These are phyloP conservation scores for Melieria omissa DNA, from an alignment of 2,888 invertebrate genomes.

Conservation along the genomic window DNA sequence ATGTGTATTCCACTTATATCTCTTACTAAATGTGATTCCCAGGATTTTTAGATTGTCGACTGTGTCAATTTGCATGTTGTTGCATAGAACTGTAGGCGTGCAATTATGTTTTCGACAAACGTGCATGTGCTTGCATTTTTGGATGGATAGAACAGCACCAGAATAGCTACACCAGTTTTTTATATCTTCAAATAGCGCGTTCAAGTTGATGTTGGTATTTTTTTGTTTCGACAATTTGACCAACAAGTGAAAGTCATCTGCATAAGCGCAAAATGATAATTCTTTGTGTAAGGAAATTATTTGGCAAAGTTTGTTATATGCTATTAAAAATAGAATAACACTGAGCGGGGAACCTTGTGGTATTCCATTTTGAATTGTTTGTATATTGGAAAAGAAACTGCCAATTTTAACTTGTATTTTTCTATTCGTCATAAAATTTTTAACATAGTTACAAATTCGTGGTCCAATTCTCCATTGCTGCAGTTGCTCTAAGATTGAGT, in stretches of 20 bases:
- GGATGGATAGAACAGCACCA: not conserved
- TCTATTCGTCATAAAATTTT: too few relatives aligned
- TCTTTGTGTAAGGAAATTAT: too few relatives aligned
- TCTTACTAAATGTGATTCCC: not conserved
- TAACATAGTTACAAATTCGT: too few relatives aligned
- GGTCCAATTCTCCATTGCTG: too few relatives aligned
- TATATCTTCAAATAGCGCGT: not conserved
- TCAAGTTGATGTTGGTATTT: too few relatives aligned
- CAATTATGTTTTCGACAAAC: not conserved
- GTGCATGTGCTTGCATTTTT: not conserved
- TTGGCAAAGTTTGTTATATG: too few relatives aligned
- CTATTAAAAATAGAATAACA: too few relatives aligned
- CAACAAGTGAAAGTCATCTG: slow-evolving; percentile 8
- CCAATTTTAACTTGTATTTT: too few relatives aligned
- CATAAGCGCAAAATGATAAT: slow-evolving; percentile 5
- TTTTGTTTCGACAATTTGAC: not conserved
- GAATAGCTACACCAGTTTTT: not conserved
- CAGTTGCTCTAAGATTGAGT: too few relatives aligned
- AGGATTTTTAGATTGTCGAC: not conserved
- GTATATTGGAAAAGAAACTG: too few relatives aligned
- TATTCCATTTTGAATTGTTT: too few relatives aligned
- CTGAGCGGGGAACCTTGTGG: too few relatives aligned
- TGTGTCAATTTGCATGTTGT: not conserved
- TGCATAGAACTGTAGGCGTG: not conserved
- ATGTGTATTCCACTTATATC: not conserved